Evolutionary conservation across 64 coral and sea anemone species (phyloP), one percentile per base, ranked within the genome.

Genomic region (Exaiptasia diaphana): DNA sequence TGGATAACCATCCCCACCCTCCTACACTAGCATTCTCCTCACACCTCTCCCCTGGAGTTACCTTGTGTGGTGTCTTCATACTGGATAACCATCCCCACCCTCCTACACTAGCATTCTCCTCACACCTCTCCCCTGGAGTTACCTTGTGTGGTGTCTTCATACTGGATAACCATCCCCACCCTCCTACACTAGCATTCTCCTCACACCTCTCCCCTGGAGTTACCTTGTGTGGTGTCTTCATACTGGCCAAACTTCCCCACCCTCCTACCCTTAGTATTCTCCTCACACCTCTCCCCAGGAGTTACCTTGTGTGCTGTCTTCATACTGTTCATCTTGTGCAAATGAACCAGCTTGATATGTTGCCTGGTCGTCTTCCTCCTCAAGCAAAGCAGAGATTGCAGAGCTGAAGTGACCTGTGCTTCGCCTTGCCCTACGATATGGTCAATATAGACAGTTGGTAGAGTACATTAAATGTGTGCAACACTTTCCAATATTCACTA

Each of bases 401-500:
- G 79, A 78, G 70, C 80, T 99, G 42, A 99, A 83, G 31, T 88
- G 91, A 24, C 86, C 86, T 37, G 95, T 64, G 75, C 86, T 88
- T 10, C 95, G 90, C 2, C 90, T 82, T 80, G 95, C 90, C 82
- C 95, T 97, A 28, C 4, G n/a, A n/a, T n/a, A n/a, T n/a, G n/a
- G n/a, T n/a, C 30, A 22, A 67, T 28, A 69, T 43, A 41, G 50
- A 21, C 29, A 17, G 46, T 14, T 4, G 52, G 8, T 81, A 29
- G 17, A 12, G 17, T 71, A 5, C 11, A 23, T n/a, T n/a, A n/a
- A n/a, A n/a, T n/a, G n/a, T n/a, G n/a, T n/a, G n/a, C n/a, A n/a
- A n/a, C n/a, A n/a, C n/a, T n/a, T n/a, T n/a, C n/a, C n/a, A n/a
- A n/a, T n/a, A n/a, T n/a, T n/a, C n/a, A n/a, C n/a, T n/a, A n/a